A percentile compares a stretch with the other conserved stretches of the same genome.
Conservation (phyloP, 2,888 invertebrate species). For the Nasonia oneida region DNA sequence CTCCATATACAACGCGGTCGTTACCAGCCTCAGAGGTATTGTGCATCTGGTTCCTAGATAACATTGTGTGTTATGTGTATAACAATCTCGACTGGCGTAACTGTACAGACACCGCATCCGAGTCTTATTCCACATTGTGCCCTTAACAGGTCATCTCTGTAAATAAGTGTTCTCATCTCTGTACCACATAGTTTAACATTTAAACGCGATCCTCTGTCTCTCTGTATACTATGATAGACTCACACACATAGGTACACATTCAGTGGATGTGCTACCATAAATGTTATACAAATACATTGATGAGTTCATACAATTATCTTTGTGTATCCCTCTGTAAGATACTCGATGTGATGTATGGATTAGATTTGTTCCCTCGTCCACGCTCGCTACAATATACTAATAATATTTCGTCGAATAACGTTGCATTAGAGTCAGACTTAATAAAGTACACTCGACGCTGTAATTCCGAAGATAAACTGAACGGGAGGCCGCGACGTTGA, state of each 20-base stretch:
- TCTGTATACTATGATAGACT: background rate
- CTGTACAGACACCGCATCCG: slow-evolving; percentile 62
- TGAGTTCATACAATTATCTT: background rate
- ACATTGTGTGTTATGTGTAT: slow-evolving; percentile 44
- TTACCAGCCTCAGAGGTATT: slow-evolving; percentile 72
- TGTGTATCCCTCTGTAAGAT: background rate
- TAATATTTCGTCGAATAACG: too few species aligned
- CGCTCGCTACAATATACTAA: background rate
- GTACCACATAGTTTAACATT: background rate
- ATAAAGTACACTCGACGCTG: background rate
- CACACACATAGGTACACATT: background rate
- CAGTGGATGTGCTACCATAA: background rate
- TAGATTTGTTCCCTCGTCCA: background rate
- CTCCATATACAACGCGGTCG: slow-evolving; percentile 35
- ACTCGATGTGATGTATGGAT: background rate
- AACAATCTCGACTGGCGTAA: slow-evolving; percentile 67
- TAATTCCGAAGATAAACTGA: background rate
- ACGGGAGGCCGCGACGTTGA: background rate
- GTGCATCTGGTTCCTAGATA: slow-evolving; percentile 78
- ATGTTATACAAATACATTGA: background rate
- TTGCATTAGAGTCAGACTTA: background rate
- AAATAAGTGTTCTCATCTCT: slow-evolving; percentile 5
- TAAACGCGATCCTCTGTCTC: background rate
- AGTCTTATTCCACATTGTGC: background rate
- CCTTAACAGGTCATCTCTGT: background rate